Conservation (phyloP, 2,888 invertebrate genomes). For the Candidula unifasciata region DNA sequence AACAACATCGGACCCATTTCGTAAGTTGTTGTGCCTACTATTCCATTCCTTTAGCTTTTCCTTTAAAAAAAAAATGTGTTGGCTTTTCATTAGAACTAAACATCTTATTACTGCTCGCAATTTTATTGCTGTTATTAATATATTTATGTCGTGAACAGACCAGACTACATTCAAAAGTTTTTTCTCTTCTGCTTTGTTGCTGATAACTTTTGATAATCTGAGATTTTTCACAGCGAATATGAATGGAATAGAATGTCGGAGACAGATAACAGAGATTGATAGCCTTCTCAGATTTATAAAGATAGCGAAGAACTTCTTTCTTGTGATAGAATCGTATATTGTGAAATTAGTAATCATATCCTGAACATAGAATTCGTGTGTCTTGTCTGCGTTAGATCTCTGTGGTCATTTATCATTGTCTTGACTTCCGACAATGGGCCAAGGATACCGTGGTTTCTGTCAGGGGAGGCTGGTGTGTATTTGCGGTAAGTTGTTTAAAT, state of each 20-base stretch:
- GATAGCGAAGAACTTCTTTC: slow-evolving; percentile 1
- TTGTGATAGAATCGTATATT: background rate
- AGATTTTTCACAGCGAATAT: background rate
- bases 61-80: background rate
- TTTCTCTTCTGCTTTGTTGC: background rate
- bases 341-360: background rate
- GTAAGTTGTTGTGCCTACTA: slow-evolving; percentile 36
- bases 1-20: slow-evolving; percentile 21
- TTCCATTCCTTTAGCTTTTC: slow-evolving; percentile 14
- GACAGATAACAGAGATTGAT: background rate
- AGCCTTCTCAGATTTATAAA: background rate
- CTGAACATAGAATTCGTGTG: background rate
- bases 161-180: background rate
- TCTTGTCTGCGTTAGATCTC: background rate
- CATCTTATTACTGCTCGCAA: background rate
- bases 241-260: background rate
- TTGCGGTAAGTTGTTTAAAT: too few relatives aligned
- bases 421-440: too few relatives aligned
- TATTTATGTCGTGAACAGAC: background rate
- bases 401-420: background rate
- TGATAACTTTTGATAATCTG: background rate
- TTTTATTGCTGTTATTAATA: background rate
- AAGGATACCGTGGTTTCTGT: too few relatives aligned
- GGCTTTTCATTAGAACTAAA: background rate
- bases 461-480: too few relatives aligned